phyloP scores from a whole-genome alignment of 1,140 invertebrate species.

The Drosophila seguyi region DNA sequence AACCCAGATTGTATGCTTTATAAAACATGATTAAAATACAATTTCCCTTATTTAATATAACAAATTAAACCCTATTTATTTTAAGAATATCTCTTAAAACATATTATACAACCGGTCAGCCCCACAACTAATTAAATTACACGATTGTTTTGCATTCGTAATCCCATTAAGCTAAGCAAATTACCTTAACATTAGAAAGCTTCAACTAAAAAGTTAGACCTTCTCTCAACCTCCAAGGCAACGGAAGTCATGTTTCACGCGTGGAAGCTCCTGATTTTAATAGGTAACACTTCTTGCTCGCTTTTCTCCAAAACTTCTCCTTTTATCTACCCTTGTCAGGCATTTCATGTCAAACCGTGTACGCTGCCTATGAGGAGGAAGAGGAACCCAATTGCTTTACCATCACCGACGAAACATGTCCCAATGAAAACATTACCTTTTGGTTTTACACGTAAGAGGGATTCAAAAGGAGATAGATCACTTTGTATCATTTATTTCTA shows the following conservation, averaged over 20 bases:
- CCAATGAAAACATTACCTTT: constrained; percentile 45
- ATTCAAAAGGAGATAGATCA: too few species aligned
- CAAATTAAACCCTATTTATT: neutral
- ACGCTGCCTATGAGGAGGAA: neutral
- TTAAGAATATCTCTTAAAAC: neutral
- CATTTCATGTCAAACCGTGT: neutral
- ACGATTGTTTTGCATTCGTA: neutral
- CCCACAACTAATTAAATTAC: neutral
- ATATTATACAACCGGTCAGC: too few species aligned
- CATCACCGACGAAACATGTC: constrained; percentile 1
- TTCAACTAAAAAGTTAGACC: constrained; percentile 2
- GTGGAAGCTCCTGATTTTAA: constrained; percentile 13
- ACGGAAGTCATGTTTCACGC: neutral
- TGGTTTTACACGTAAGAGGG: constrained; percentile 41
- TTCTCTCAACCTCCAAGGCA: neutral
- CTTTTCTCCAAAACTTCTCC: neutral
- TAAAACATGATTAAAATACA: neutral
- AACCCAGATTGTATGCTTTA: neutral
- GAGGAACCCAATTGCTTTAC: constrained; percentile 10
- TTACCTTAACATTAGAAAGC: constrained; percentile 5
- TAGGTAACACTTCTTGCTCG: constrained; percentile 23
- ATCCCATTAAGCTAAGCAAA: constrained; percentile 8
- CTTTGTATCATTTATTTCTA: neutral
- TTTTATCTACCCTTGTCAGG: neutral
- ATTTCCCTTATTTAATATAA: neutral